Evolutionary conservation across 1,140 invertebrate species (phyloP), one percentile per base, ranked within the genome.

Genomic region (Calosoma granatense): DNA sequence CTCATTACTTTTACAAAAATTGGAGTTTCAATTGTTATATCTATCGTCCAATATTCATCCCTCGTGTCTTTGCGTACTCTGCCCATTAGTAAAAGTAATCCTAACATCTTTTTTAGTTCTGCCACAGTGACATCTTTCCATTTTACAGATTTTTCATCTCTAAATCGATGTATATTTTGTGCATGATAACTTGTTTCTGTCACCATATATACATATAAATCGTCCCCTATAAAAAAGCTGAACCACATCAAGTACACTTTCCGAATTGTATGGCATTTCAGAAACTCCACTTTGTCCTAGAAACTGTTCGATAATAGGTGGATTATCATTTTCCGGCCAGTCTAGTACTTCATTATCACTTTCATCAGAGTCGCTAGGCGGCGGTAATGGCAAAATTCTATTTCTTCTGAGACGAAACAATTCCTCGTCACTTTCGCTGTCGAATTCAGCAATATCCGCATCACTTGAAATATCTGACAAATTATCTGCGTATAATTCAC

Each of bases 21-120:
- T 51, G 62, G 63, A 11, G 63, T 65, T 56, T 66, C 54, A 47
- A 62, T 59, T 11, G 57, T 30, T 6, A 41, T 56, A 57, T 62
- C 57, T 1, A 58, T 65, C 14, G 64, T 64, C 64, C 61, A 67
- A 61, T 67, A 67, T 43, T 66, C 61, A 20, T 62, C 58, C 2
- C 62, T 62, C 52, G n/a, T 58, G 51, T 61, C 52, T 47, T 65
- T 65, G 41, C 57, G 54, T 23, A 63, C 57, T 59, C 51, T 36
- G 59, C 61, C 63, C 61, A 65, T 65, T 23, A 64, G 54, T 17
- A 65, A 56, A 56, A 63, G 30, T 20, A 66, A 54, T 19, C 56
- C 62, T 41, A 66, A 55, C 59, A 58, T 64, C 55, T 65, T 64
- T n/a, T 59, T 65, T 47, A 65, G 17, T 61, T 65, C 63, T 47